Percentiles rank a stretch among this genome's conserved stretches.
Evolutionary conservation across 2,888 invertebrate genomes (phyloP).

Genomic region (Drosophila planitibia): DNA sequence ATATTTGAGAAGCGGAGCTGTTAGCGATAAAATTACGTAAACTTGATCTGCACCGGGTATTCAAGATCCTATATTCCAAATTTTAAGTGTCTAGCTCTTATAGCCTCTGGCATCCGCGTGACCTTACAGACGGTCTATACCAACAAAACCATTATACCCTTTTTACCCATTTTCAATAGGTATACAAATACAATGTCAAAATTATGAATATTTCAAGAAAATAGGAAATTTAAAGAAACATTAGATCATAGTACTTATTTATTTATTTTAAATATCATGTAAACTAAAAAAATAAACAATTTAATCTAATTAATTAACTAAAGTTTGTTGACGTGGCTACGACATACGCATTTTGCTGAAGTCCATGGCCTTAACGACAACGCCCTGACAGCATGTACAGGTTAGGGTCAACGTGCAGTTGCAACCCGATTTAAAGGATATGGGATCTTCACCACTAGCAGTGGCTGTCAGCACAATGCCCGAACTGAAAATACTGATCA

Average conservation of each 20-base stretch:
- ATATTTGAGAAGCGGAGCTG: not conserved
- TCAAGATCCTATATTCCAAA: not conserved
- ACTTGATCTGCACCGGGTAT: not conserved
- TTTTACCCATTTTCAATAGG: not conserved
- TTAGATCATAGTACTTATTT: not conserved
- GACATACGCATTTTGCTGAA: conserved; percentile 51
- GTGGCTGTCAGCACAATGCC: not conserved
- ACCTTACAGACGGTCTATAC: not conserved
- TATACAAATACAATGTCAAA: not conserved
- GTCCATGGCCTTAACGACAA: conserved; percentile 38
- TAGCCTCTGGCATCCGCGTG: not conserved
- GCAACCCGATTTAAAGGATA: conserved; percentile 50
- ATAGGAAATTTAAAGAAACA: not conserved
- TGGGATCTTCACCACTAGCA: not conserved
- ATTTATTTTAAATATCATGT: conserved; percentile 48
- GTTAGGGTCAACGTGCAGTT: conserved; percentile 46
- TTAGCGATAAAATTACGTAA: not conserved
- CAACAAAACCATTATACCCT: not conserved
- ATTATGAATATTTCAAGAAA: not conserved
- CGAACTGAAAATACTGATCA: not conserved
- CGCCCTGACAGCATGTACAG: conserved; percentile 66
- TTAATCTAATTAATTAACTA: not conserved
- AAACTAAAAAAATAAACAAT: conserved; percentile 36
- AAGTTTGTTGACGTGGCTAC: not conserved
- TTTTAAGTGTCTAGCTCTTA: not conserved